Evolutionary conservation across 2,888 invertebrate species (phyloP).

Genomic region (Nymphalis polychloros): DNA sequence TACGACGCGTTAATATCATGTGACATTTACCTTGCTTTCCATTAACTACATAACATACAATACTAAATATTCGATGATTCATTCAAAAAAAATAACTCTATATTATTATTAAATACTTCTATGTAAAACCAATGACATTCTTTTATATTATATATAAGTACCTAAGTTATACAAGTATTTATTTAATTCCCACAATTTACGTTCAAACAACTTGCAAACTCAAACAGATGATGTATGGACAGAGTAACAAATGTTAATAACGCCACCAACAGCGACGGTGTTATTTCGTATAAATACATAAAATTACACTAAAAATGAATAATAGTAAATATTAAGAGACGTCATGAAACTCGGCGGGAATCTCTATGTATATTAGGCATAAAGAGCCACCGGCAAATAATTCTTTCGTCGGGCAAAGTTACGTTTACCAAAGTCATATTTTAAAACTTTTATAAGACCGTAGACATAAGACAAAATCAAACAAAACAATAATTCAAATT

Average conservation of each 20-base stretch:
- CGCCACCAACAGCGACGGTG: constrained; percentile 28
- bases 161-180: background rate
- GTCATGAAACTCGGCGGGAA: constrained; percentile 16
- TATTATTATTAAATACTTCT: too few relatives aligned
- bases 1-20: constrained; percentile 2
- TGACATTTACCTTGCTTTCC: constrained; percentile 8
- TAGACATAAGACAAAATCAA: constrained; percentile 1
- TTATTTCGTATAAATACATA: constrained; percentile 32
- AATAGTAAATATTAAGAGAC: constrained; percentile 27
- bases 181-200: constrained; percentile 13
- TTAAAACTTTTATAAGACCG: background rate
- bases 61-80: too few relatives aligned
- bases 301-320: constrained; percentile 33
- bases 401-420: constrained; percentile 14
- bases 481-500: too few relatives aligned
- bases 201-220: constrained; percentile 14
- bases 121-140: background rate
- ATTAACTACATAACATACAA: background rate
- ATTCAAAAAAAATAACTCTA: too few relatives aligned
- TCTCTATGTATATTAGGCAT: constrained; percentile 10
- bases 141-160: background rate
- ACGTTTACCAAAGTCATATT: background rate
- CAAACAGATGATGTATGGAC: constrained; percentile 19
- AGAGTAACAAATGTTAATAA: constrained; percentile 26
- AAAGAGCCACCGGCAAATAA: constrained; percentile 22